Evolutionary conservation across 2,113 vertebrate genomes (phyloP).

Genomic region (Phrynocephalus versicolor): DNA sequence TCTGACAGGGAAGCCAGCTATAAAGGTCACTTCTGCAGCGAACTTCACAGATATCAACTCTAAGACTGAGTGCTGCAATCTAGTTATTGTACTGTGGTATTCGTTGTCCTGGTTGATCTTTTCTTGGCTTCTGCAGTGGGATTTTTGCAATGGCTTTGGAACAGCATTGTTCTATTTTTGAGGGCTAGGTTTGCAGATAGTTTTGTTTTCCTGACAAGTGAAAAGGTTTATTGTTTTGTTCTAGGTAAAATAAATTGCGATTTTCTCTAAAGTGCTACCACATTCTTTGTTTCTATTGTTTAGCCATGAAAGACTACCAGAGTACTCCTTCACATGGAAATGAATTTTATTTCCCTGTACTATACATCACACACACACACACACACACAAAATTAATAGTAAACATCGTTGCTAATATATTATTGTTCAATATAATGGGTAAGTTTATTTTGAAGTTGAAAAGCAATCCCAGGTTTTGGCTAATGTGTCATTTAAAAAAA

Average conservation of each 20-base stretch:
- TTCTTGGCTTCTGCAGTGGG: slow-evolving; percentile 30
- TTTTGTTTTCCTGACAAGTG: slow-evolving; percentile 39
- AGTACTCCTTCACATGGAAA: no score
- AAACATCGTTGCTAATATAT: no score
- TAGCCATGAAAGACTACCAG: no score
- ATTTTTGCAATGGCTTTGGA: slow-evolving; percentile 30
- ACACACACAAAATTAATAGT: no score
- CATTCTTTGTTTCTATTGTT: no score
- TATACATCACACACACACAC: no score
- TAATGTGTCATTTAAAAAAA: background rate
- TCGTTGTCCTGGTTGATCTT: slow-evolving; percentile 34
- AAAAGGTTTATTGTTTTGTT: slow-evolving; percentile 37
- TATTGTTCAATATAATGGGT: no score
- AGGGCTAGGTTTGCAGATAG: slow-evolving; percentile 21
- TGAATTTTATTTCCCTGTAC: no score
- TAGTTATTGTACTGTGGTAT: slow-evolving; percentile 23
- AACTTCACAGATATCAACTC: slow-evolving; percentile 46
- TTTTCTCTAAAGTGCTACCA: no score
- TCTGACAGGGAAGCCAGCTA: slow-evolving; percentile 57
- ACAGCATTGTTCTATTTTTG: slow-evolving; percentile 40
- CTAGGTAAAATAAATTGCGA: no score
- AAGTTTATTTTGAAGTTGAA: no score
- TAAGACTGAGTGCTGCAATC: slow-evolving; percentile 33
- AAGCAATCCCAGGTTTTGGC: background rate
- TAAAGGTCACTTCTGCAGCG: slow-evolving; percentile 47